Evolutionary conservation across 92 coral and sea anemone genomes (phyloP).

Genomic region (Phenganax subtilis): DNA sequence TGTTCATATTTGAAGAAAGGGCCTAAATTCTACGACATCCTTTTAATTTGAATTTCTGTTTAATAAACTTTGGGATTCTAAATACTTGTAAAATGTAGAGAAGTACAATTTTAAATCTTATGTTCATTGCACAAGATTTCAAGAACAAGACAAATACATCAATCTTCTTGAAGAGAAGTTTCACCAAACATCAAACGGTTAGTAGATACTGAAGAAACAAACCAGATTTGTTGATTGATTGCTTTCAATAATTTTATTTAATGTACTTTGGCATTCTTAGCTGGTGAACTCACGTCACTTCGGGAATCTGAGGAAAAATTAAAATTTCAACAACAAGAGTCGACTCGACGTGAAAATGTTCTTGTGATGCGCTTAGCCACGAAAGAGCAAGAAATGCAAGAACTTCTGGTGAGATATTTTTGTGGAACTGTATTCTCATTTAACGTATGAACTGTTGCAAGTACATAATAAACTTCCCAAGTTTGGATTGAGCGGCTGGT

Average conservation of each 20-base stretch:
- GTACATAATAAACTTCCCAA: slow-evolving; percentile 21
- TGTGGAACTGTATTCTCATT: slow-evolving; percentile 24
- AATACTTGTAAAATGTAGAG: too few species aligned
- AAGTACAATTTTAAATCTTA: too few species aligned
- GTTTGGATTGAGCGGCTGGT: slow-evolving; percentile 4
- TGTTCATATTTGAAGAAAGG: too few species aligned
- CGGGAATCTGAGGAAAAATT: slow-evolving; percentile 95
- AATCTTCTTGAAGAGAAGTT: slow-evolving; percentile 71
- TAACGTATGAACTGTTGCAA: slow-evolving; percentile 10
- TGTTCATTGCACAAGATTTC: slow-evolving; percentile 47
- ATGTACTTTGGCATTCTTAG: not conserved
- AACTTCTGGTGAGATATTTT: slow-evolving; percentile 89
- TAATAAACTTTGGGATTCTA: too few species aligned
- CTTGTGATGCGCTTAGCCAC: slow-evolving; percentile 98
- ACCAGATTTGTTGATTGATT: not conserved
- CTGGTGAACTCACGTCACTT: slow-evolving; percentile 87
- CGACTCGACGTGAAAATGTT: slow-evolving; percentile 96
- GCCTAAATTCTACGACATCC: too few species aligned
- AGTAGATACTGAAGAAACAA: slow-evolving; percentile 35
- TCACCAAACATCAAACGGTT: slow-evolving; percentile 64
- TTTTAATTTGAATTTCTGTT: too few species aligned
- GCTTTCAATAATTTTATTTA: not conserved
- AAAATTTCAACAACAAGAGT: slow-evolving; percentile 96
- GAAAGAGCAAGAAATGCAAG: slow-evolving; percentile 99
- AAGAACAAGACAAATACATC: slow-evolving; percentile 65